Percentiles rank a stretch among this genome's conserved stretches.
Evolutionary conservation across 2,797 vertebrate genomes (phyloP).

Genomic region (Mastacembelus armatus): DNA sequence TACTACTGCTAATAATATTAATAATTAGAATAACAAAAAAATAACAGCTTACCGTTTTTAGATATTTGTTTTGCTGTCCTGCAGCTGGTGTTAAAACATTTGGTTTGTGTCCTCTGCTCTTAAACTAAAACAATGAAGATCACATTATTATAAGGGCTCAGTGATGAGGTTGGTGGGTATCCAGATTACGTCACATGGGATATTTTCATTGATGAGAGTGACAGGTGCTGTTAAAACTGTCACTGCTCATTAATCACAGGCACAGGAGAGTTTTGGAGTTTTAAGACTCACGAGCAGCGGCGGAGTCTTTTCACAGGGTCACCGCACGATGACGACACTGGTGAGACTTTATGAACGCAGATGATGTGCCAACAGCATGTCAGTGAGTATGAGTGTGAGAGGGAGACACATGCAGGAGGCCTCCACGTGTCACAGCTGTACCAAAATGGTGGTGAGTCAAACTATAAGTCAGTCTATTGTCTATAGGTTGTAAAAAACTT

Average conservation of each 20-base stretch:
- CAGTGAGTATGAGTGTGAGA: too few relatives aligned
- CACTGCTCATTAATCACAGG: conserved; percentile 27
- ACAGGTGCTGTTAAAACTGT: conserved; percentile 51
- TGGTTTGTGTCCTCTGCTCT: background rate
- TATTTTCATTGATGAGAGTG: conserved; percentile 18
- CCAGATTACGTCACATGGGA: conserved; percentile 29
- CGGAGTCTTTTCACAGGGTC: conserved; percentile 25
- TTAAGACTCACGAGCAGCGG: background rate
- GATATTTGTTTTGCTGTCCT: conserved; percentile 1
- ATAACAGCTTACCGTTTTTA: conserved; percentile 33
- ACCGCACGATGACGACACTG: background rate
- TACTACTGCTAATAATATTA: background rate
- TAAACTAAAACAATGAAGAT: background rate
- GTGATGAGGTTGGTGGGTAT: conserved; percentile 15
- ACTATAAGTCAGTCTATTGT: too few relatives aligned
- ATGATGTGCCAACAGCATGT: too few relatives aligned
- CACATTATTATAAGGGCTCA: conserved; percentile 21
- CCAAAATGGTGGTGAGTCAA: too few relatives aligned
- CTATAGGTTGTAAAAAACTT: too few relatives aligned
- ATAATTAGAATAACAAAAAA: background rate
- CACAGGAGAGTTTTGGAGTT: too few relatives aligned
- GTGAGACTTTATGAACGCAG: conserved; percentile 48
- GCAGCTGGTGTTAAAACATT: conserved; percentile 13
- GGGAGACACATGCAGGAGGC: too few relatives aligned
- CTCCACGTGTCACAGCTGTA: too few relatives aligned